These are phyloP conservation scores for Hypomecis punctinalis DNA, from an alignment of 2,888 invertebrate species.

Conservation along the genomic window DNA sequence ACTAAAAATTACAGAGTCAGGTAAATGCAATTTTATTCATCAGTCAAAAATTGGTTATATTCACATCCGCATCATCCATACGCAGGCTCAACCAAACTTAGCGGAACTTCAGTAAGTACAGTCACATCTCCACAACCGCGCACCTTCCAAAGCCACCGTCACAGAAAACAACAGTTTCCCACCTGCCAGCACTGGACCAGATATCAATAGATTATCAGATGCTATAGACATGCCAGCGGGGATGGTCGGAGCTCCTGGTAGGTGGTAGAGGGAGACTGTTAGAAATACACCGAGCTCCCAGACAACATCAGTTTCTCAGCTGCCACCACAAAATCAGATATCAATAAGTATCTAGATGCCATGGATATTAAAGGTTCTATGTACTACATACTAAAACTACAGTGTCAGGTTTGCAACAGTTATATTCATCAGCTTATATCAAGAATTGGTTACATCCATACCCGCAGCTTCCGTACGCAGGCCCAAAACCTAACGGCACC, in stretches of 20 bases:
- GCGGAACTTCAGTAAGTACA: background rate
- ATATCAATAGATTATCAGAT: conserved; percentile 43
- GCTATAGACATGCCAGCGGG: conserved; percentile 34
- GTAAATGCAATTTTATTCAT: too few species aligned
- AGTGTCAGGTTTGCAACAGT: too few species aligned
- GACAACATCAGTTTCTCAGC: too few species aligned
- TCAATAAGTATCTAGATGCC: too few species aligned
- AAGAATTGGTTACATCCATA: conserved; percentile 10
- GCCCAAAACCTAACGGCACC: conserved; percentile 5
- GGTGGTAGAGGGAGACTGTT: conserved; percentile 30
- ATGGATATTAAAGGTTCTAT: too few species aligned
- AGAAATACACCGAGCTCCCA: conserved; percentile 12
- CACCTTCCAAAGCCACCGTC: conserved; percentile 51
- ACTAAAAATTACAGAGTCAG: too few species aligned
- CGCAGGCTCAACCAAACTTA: too few species aligned
- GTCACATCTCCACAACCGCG: conserved; percentile 25
- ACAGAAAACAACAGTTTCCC: conserved; percentile 51
- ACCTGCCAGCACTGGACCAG: conserved; percentile 44
- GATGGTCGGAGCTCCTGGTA: conserved; percentile 30
- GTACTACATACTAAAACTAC: too few species aligned
- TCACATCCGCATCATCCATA: too few species aligned
- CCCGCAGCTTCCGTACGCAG: background rate
- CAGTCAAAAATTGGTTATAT: too few species aligned
- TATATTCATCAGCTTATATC: too few species aligned
- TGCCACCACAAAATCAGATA: too few species aligned